phyloP scores from a whole-genome alignment of 92 coral and sea anemone genomes.

The Heliopora coerulea region DNA sequence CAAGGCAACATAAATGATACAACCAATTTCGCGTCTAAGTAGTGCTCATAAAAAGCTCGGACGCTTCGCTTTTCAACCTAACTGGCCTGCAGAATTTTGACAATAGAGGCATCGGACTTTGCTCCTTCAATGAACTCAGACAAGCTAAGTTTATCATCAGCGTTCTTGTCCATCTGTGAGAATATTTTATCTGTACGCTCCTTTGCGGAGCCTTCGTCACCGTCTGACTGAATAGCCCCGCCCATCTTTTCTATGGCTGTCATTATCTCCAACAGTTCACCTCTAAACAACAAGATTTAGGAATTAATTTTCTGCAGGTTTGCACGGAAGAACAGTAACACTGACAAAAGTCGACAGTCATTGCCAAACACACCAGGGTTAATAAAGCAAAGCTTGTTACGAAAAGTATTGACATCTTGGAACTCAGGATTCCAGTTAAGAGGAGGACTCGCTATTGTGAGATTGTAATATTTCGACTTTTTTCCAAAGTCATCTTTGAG shows the following conservation, averaged over 20 bases:
- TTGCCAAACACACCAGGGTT: too few relatives aligned
- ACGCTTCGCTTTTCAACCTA: not conserved
- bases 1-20: too few relatives aligned
- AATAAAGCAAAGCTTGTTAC: too few relatives aligned
- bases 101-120: constrained; percentile 46
- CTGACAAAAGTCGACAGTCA: too few relatives aligned
- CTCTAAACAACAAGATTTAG: constrained; percentile 38
- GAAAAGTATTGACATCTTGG: too few relatives aligned
- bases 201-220: constrained; percentile 21
- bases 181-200: constrained; percentile 46
- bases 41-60: too few relatives aligned
- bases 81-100: constrained; percentile 61
- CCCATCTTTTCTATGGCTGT: constrained; percentile 36
- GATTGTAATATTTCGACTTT: too few relatives aligned
- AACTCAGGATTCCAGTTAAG: too few relatives aligned
- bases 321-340: not conserved
- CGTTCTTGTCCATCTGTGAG: constrained; percentile 49
- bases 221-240: constrained; percentile 23
- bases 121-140: constrained; percentile 56
- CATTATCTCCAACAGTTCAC: constrained; percentile 25
- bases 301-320: not conserved
- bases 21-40: too few relatives aligned
- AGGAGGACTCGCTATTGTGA: too few relatives aligned
- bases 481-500: too few relatives aligned
- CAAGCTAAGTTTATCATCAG: constrained; percentile 49